Evolutionary conservation across 2,797 vertebrate genomes (phyloP).

Genomic region (Pangasius djambal): DNA sequence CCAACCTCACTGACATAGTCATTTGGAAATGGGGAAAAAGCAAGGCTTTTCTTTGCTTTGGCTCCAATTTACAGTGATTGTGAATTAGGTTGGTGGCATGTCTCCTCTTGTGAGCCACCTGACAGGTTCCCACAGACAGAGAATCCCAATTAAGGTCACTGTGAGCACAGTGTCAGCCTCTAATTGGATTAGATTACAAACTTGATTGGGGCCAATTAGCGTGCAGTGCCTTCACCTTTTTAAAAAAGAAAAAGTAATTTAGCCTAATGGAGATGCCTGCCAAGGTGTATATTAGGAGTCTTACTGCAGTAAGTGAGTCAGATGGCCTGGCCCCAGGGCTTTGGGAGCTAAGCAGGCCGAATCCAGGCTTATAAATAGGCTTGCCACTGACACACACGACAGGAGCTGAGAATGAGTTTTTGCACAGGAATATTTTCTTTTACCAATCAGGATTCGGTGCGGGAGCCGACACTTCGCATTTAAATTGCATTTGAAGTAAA

Average conservation of each 20-base stretch:
- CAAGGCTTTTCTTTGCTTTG: constrained; percentile 33
- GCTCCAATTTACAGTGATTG: constrained; percentile 66
- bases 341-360: constrained; percentile 43
- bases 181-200: constrained; percentile 71
- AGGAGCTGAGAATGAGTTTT: constrained; percentile 56
- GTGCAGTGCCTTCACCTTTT: constrained; percentile 59
- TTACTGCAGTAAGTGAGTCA: constrained; percentile 53
- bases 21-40: constrained; percentile 22
- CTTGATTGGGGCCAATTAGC: constrained; percentile 65
- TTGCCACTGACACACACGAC: constrained; percentile 54
- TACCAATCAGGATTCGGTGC: constrained; percentile 52
- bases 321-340: constrained; percentile 47
- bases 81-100: constrained; percentile 49
- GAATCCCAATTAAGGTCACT: constrained; percentile 67
- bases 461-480: constrained; percentile 55
- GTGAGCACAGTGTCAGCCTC: constrained; percentile 60
- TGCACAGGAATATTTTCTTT: constrained; percentile 45
- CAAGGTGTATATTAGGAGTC: constrained; percentile 57
- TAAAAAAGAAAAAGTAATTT: constrained; percentile 60
- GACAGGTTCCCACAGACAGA: constrained; percentile 69
- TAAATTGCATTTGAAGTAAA: constrained; percentile 59
- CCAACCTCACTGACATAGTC: constrained; percentile 39
- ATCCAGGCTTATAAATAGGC: constrained; percentile 59
- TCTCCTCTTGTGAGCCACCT: constrained; percentile 43
- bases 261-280: constrained; percentile 56